Evolutionary conservation across 2,113 vertebrate species (phyloP).

Genomic region (Theristicus caerulescens): DNA sequence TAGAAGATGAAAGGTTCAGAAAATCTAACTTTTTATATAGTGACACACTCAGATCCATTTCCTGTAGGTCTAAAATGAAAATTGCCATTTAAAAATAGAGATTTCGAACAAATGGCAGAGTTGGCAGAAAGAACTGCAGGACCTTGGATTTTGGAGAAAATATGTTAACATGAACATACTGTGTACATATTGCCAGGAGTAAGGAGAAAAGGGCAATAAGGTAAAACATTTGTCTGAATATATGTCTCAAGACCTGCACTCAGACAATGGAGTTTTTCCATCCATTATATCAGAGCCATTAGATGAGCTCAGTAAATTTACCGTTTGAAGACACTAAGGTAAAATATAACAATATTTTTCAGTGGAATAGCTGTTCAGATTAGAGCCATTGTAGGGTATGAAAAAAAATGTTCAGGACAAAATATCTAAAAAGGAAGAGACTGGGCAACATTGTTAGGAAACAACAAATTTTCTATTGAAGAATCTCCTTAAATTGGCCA

Average conservation of each 20-base stretch:
- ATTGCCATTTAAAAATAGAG: constrained; percentile 30
- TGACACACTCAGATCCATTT: neutral
- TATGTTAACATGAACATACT: neutral
- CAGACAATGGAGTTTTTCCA: constrained; percentile 9
- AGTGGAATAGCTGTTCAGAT: neutral
- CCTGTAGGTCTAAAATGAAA: constrained; percentile 27
- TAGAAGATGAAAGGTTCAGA: constrained; percentile 28
- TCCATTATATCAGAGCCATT: constrained; percentile 18
- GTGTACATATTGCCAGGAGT: neutral
- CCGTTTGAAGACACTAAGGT: neutral
- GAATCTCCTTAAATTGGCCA: constrained; percentile 30
- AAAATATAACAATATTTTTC: neutral
- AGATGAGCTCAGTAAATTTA: constrained; percentile 42
- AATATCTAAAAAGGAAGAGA: constrained; percentile 6
- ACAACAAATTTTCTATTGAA: constrained; percentile 27
- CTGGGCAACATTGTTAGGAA: constrained; percentile 11
- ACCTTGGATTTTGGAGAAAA: constrained; percentile 26
- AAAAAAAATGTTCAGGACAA: neutral
- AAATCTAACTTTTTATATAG: constrained; percentile 13
- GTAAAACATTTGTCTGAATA: constrained; percentile 39
- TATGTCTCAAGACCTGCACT: neutral
- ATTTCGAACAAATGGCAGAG: constrained; percentile 14
- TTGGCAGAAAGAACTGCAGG: neutral
- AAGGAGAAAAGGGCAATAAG: constrained; percentile 4
- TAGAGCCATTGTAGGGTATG: neutral